Percentiles rank a stretch among this genome's conserved stretches.
Conservation (phyloP, 2,797 vertebrate species). For the Knipowitschia caucasica region DNA sequence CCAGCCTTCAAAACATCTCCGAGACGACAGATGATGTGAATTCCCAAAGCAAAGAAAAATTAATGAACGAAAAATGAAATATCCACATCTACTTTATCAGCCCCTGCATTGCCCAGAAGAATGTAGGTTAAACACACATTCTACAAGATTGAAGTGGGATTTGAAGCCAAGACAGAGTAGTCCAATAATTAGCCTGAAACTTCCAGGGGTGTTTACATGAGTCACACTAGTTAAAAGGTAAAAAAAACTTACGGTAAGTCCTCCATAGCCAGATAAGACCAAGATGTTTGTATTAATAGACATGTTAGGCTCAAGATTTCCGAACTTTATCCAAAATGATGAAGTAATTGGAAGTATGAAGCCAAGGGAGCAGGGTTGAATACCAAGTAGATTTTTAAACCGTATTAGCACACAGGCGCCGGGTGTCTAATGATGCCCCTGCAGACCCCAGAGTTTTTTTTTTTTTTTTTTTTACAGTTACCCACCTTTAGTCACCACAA, state of each 20-base stretch:
- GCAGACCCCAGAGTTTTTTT: conserved; percentile 19
- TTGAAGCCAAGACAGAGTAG: conserved; percentile 1
- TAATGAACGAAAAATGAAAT: neutral
- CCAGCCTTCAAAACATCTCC: neutral
- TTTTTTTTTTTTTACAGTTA: conserved; percentile 17
- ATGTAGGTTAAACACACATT: neutral
- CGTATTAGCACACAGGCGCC: conserved; percentile 20
- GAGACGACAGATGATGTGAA: neutral
- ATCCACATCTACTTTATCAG: neutral
- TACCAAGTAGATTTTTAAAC: conserved; percentile 34
- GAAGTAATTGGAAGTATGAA: conserved; percentile 33
- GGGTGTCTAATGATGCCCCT: conserved; percentile 43
- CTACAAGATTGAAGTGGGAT: conserved; percentile 7
- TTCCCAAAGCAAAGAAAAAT: conserved; percentile 1
- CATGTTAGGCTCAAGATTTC: conserved; percentile 25
- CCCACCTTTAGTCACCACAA: conserved; percentile 43
- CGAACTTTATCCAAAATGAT: conserved; percentile 37
- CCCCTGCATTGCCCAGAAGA: neutral
- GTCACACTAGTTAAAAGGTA: neutral
- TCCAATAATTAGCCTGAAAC: neutral
- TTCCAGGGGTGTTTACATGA: neutral
- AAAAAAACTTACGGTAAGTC: conserved; percentile 9
- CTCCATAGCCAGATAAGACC: neutral
- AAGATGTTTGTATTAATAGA: conserved; percentile 14
- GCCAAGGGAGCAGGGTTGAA: conserved; percentile 36